Evolutionary conservation across 2,888 invertebrate species (phyloP).

Genomic region (Syrphus vitripennis): DNA sequence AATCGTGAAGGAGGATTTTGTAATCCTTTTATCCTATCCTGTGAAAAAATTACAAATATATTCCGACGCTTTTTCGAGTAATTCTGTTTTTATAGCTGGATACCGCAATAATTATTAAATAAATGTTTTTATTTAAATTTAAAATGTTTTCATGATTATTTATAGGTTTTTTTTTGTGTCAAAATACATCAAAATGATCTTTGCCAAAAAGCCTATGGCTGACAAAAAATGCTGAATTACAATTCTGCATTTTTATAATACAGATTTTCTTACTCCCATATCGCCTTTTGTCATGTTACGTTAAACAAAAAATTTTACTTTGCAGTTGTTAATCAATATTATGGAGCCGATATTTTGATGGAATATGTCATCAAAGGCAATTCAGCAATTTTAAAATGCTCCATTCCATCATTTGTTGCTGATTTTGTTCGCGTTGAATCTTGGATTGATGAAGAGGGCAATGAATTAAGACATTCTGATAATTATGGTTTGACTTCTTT

Average conservation of each 20-base stretch:
- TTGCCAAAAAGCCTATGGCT: no score
- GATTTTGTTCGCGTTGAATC: slow-evolving; percentile 88
- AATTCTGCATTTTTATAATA: no score
- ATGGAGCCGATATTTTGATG: slow-evolving; percentile 87
- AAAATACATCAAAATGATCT: no score
- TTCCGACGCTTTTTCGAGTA: neutral
- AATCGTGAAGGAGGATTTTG: slow-evolving; percentile 17
- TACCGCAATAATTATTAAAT: no score
- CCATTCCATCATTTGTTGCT: slow-evolving; percentile 88
- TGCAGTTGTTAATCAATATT: slow-evolving; percentile 87
- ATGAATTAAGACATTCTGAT: slow-evolving; percentile 81
- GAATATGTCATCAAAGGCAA: slow-evolving; percentile 89
- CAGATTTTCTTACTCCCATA: no score
- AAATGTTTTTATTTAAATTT: no score
- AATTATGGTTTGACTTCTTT: slow-evolving; percentile 81
- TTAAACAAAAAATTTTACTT: no score
- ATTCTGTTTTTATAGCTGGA: no score
- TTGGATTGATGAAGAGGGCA: slow-evolving; percentile 87
- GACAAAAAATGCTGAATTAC: no score
- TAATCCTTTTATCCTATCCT: slow-evolving; percentile 6
- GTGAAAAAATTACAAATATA: neutral
- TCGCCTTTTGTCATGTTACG: no score
- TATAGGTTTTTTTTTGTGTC: no score
- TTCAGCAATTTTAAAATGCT: slow-evolving; percentile 88
- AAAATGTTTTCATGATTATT: no score